Evolutionary conservation across 1,140 invertebrate species (phyloP).

Genomic region (Lamellibrachia luymesi): DNA sequence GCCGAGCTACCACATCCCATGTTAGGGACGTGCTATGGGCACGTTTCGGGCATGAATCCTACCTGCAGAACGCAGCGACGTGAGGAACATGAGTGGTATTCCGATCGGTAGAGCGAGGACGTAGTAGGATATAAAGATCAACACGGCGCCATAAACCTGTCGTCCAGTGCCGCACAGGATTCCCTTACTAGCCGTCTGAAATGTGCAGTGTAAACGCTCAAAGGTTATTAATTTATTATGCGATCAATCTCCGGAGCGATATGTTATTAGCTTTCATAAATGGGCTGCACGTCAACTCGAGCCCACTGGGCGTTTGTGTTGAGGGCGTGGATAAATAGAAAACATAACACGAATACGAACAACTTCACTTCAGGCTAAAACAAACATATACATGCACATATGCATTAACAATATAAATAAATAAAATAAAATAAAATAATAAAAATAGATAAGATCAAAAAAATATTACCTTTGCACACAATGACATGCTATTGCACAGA

Average conservation of each 20-base stretch:
- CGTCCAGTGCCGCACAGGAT: slow-evolving; percentile 21
- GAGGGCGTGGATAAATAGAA: neutral
- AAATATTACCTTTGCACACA: neutral
- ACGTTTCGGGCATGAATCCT: neutral
- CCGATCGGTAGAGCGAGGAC: slow-evolving; percentile 24
- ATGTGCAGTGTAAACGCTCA: neutral
- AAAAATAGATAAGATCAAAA: neutral
- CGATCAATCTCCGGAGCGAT: neutral
- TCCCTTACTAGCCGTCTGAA: slow-evolving; percentile 21
- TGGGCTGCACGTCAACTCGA: neutral
- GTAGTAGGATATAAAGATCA: slow-evolving; percentile 22
- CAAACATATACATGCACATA: neutral
- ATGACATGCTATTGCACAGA: too few relatives aligned
- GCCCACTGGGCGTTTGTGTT: neutral
- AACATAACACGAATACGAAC: too few relatives aligned
- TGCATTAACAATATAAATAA: neutral
- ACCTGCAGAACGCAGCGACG: slow-evolving; percentile 24
- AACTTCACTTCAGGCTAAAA: neutral
- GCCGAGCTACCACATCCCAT: too few relatives aligned
- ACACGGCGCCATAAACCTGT: slow-evolving; percentile 24
- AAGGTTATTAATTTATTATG: neutral
- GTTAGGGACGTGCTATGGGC: too few relatives aligned
- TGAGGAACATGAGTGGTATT: slow-evolving; percentile 24
- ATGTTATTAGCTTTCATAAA: neutral
- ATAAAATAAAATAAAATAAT: too few relatives aligned